Evolutionary conservation across 2,888 invertebrate genomes (phyloP), one percentile per base, ranked within the genome.

Genomic region (Marronus borbonicus): DNA sequence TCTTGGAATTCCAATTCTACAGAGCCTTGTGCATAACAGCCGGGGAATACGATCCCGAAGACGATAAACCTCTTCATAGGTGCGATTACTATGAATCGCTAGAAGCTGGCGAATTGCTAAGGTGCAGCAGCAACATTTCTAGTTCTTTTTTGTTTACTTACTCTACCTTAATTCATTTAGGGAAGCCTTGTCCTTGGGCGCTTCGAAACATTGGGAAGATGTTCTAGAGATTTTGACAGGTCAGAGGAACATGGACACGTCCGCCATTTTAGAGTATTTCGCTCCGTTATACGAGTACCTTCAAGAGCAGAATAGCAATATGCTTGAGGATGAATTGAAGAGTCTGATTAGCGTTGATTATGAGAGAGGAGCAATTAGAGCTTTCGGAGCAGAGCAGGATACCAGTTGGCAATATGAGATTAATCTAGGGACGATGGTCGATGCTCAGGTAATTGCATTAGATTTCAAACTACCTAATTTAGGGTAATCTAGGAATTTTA

Each of bases 1-100:
- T 95, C 12, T 86, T 95, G 52, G 94, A 95, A 87, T 95, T 95
- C 86, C 94, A 95, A 89, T 93, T 95, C 82, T 92, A 94, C 81
- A 88, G 91, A 83, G 90, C 93, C 0, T 87, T 95, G 44, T 95
- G 95, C 84, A 90, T 89, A 72, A 90, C 88, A 80, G 92, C 93
- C 2, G 93, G 92, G 60, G 90, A 94, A 82, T 91, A 90, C 79
- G 91, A 91, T 81, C 91, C 90, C 0, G 86, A 89, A 1, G 60
- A 76, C 4, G 88, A 89, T 0, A 92, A 92, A 82, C 92, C 93
- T 72, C 88, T 95, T 4, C 93, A 95, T 83, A 90, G 92, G 82
- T 95, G 95, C 85, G 94, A 94, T 82, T 92, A 95, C 85, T 93
- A 93, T 83, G 89, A 91, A 10, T 92, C 91, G 31, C 90, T 89